A percentile compares a stretch with the other conserved stretches of the same genome.
Conservation (phyloP, 2,888 invertebrate species). For the Unio pictorum region DNA sequence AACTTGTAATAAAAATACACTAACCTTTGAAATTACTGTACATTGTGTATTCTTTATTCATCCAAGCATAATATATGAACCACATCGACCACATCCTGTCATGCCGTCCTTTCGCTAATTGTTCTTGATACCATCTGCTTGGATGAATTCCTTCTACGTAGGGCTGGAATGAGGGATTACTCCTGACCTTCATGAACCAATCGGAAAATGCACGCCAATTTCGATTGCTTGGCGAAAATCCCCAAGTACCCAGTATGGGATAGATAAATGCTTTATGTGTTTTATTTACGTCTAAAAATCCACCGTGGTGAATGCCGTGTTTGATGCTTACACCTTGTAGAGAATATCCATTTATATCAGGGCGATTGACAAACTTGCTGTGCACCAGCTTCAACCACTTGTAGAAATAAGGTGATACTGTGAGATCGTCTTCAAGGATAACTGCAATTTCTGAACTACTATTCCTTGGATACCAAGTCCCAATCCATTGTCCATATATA, state of each 20-base stretch:
- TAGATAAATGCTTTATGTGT: conserved; percentile 34
- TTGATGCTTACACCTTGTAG: conserved; percentile 37
- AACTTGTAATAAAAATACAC: too few species aligned
- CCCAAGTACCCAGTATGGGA: conserved; percentile 44
- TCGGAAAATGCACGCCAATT: conserved; percentile 33
- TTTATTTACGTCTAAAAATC: conserved; percentile 16
- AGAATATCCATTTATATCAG: conserved; percentile 37
- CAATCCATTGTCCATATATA: conserved; percentile 28
- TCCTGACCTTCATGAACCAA: conserved; percentile 28
- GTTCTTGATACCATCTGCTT: conserved; percentile 42
- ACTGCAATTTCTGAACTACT: conserved; percentile 41
- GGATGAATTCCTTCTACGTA: conserved; percentile 42
- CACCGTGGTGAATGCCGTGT: conserved; percentile 20
- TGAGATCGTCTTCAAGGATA: conserved; percentile 53
- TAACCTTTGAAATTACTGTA: conserved; percentile 25
- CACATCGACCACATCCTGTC: conserved; percentile 58
- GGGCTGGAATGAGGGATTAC: conserved; percentile 32
- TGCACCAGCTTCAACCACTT: conserved; percentile 46
- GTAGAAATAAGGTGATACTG: conserved; percentile 44
- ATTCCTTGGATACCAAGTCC: conserved; percentile 39
- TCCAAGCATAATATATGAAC: conserved; percentile 45
- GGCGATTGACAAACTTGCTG: conserved; percentile 23
- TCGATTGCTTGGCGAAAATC: conserved; percentile 36
- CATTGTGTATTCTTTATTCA: conserved; percentile 29
- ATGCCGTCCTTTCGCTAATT: conserved; percentile 18